Conservation (phyloP, 2,113 vertebrate genomes). For the Rhombomys opimus region DNA sequence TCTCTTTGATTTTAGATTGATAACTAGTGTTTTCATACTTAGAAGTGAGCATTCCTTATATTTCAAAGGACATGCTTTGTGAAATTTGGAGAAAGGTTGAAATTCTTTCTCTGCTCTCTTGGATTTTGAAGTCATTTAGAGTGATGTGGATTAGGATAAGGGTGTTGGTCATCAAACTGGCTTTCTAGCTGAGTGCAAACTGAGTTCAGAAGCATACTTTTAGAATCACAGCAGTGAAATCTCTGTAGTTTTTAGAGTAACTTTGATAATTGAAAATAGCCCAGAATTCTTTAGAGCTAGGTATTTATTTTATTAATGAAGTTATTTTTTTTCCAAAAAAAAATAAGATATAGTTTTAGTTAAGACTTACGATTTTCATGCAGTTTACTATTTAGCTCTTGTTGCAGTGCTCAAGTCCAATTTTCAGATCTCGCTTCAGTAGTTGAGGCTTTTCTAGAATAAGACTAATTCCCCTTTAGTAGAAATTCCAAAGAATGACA, state of each 20-base stretch:
- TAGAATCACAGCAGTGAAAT: neutral
- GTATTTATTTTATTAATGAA: neutral
- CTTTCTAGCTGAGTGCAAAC: neutral
- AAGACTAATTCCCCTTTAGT: neutral
- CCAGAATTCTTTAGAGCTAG: neutral
- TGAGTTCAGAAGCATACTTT: neutral
- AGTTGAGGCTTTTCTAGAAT: neutral
- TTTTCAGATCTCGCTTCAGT: neutral
- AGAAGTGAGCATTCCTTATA: neutral
- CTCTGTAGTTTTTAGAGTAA: neutral
- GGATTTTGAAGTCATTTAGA: neutral
- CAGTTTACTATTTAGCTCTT: neutral
- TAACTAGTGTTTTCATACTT: neutral
- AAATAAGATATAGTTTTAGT: neutral
- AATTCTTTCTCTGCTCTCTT: neutral
- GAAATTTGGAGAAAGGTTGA: neutral
- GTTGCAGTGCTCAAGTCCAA: neutral
- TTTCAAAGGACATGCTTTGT: constrained; percentile 18
- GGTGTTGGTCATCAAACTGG: neutral
- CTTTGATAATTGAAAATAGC: neutral
- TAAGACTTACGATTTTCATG: neutral
- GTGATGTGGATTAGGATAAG: neutral
- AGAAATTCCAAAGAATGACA: neutral
- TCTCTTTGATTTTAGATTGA: constrained; percentile 15
- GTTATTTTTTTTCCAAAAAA: neutral